Base-by-base conservation (phyloP, 1,140 invertebrate genomes). In the Zaprionus davidi region DNA sequence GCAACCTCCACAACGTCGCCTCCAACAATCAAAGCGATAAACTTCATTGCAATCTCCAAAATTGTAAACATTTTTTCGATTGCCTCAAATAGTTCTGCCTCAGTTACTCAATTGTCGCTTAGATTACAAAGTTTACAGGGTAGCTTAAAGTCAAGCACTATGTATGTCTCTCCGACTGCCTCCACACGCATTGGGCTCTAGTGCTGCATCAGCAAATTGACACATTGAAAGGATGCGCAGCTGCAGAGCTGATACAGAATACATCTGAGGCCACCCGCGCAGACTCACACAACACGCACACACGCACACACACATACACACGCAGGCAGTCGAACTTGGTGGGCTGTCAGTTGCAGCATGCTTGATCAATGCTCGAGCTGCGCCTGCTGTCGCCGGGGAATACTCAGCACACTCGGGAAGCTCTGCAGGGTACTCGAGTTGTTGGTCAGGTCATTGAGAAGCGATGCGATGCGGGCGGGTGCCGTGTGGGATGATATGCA, bases 181-280 rank as follows among this genome's bases (percentile, higher is more conserved):
- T n/a, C 0, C 41, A 17, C 2, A 17, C n/a, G 38, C n/a, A 26
- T 17, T 28, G 4, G 12, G n/a, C 13, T 51, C 49, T 7, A 20
- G 20, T 9, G 26, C 53, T 57, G 36, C 15, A 51, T 20, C 44
- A 71, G 41, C 17, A 71, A 6, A 44, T 34, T 65, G 60, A 65
- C 62, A 66, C 51, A 31, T 51, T 58, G 36, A 66, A 71, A 66
- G 70, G 41, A 65, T 51, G 44, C 26, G 36, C 62, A 57, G 49
- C 26, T 51, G 28, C 20, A 41, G 55, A 67, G 31, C 22, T 51
- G 13, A 12, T 41, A 24, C 44, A 51, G 20, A 26, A 24, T 38
- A 11, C 38, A 53, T 57, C 36, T 49, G 60, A 36, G 17, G 24
- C 46, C 51, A 41, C 24, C 24, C 57, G 22, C n/a, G 51, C 36